phyloP scores from a whole-genome alignment of 2,113 vertebrate genomes.

The Micronycteris hirsuta region DNA sequence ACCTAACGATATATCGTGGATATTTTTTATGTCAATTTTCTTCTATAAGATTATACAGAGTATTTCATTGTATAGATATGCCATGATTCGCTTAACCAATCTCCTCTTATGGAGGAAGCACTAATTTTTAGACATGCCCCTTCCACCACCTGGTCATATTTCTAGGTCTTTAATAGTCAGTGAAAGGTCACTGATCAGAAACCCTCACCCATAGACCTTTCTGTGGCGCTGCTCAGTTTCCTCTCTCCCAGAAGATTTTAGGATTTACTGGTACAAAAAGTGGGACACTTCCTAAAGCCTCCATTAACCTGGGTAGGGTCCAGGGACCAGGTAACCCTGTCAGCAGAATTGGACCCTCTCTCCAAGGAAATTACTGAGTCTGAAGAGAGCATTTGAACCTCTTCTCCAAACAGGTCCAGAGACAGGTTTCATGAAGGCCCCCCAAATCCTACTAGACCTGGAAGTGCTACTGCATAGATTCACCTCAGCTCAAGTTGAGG shows the following conservation, averaged over 20 bases:
- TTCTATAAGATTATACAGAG: background rate
- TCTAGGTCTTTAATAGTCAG: background rate
- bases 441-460: background rate
- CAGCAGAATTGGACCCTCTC: background rate
- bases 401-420: background rate
- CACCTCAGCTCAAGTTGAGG: background rate
- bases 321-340: background rate
- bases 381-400: background rate
- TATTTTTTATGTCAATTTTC: constrained; percentile 6
- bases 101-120: background rate
- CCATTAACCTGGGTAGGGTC: background rate
- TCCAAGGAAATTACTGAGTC: background rate
- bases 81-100: background rate
- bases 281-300: background rate
- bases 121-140: background rate
- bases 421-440: background rate
- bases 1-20: background rate
- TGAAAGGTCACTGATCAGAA: background rate
- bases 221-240: background rate
- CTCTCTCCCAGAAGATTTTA: background rate
- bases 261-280: background rate
- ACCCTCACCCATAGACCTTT: background rate
- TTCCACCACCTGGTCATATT: background rate
- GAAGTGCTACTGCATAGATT: background rate
- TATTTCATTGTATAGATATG: background rate